These are phyloP conservation scores for Stigmatopora nigra DNA, from an alignment of 2,113 vertebrate genomes.

Conservation along the genomic window DNA sequence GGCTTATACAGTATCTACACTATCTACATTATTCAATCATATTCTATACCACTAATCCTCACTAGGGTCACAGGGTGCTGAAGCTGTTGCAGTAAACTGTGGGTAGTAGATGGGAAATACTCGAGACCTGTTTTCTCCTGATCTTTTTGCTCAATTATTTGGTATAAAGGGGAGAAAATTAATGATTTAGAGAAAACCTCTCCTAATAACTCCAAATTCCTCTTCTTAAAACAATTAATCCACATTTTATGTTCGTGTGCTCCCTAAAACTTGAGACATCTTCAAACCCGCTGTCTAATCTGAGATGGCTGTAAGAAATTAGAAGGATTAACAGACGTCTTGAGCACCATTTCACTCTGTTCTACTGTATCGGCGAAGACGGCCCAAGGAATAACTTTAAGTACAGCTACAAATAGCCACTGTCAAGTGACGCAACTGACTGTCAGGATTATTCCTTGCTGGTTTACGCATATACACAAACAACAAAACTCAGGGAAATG, in stretches of 20 bases:
- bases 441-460: constrained; percentile 36
- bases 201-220: background rate
- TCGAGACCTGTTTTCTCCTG: background rate
- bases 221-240: background rate
- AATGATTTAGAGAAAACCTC: background rate
- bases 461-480: constrained; percentile 5
- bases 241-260: constrained; percentile 5
- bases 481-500: constrained; percentile 20
- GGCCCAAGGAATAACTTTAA: constrained; percentile 42
- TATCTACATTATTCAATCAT: no score
- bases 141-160: background rate
- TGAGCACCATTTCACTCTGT: constrained; percentile 40
- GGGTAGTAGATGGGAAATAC: no score
- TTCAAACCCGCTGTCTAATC: constrained; percentile 45
- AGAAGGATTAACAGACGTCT: constrained; percentile 50
- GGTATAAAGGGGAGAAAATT: background rate
- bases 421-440: constrained; percentile 28
- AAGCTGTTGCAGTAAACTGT: background rate
- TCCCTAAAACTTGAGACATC: constrained; percentile 20
- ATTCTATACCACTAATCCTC: no score
- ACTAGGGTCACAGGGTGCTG: no score
- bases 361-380: constrained; percentile 30
- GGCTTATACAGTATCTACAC: background rate
- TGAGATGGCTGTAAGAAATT: constrained; percentile 43
- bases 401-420: constrained; percentile 54